A percentile compares a stretch with the other conserved stretches of the same genome.
phyloP scores from a whole-genome alignment of 2,113 vertebrate species.

The Trogon surrucura region DNA sequence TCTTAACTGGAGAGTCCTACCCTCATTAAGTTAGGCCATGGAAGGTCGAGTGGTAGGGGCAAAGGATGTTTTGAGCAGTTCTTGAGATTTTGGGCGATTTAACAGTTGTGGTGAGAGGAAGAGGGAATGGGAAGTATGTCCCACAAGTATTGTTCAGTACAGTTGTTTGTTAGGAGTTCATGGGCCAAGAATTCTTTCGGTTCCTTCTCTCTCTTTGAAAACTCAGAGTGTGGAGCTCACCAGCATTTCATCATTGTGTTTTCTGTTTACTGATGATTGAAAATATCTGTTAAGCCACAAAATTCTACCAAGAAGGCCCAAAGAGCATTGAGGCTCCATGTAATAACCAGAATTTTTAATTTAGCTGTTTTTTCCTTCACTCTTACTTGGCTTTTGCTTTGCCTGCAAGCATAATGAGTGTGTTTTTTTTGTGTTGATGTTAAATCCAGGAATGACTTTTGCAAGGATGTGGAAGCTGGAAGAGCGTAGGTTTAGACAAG shows the following conservation, averaged over 20 bases:
- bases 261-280: neutral
- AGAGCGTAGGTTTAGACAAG: no score
- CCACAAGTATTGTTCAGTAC: neutral
- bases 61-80: slow-evolving; percentile 8
- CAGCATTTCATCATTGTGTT: neutral
- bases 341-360: neutral
- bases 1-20: neutral
- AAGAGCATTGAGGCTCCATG: neutral
- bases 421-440: neutral
- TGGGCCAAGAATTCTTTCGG: neutral
- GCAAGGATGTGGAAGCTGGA: neutral
- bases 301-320: neutral
- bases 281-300: neutral
- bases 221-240: neutral
- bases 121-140: neutral
- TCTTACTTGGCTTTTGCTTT: neutral
- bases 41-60: neutral
- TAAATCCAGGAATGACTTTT: neutral
- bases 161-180: neutral
- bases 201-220: neutral
- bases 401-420: neutral
- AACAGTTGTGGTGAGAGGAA: neutral
- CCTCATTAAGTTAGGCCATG: neutral
- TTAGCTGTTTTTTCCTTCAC: neutral
- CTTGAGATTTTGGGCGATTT: neutral